A percentile compares a stretch with the other conserved stretches of the same genome.
Evolutionary conservation across 2,113 vertebrate species (phyloP).

Genomic region (Cryptomyrus ogoouensis): DNA sequence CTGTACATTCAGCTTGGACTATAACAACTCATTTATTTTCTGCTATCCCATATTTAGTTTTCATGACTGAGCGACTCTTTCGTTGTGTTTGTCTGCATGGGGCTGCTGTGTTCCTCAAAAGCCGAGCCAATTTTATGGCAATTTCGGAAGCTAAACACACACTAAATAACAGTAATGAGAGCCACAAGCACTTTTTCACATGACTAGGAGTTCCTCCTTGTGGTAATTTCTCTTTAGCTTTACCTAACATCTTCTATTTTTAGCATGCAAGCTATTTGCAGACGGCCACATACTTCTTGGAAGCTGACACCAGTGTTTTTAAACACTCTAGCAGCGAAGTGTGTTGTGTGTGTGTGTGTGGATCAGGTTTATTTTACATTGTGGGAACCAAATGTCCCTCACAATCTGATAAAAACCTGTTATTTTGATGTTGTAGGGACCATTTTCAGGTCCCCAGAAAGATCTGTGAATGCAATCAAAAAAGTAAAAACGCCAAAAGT

Average conservation of each 20-base stretch:
- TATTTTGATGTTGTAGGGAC: no score
- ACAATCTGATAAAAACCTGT: no score
- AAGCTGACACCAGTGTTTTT: constrained; percentile 47
- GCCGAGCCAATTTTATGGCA: constrained; percentile 55
- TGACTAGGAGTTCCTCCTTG: constrained; percentile 39
- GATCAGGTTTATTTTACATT: no score
- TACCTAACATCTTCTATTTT: constrained; percentile 54
- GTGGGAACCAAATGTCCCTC: no score
- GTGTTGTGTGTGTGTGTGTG: constrained; percentile 41
- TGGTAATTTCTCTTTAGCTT: constrained; percentile 53
- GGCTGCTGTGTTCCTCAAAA: constrained; percentile 41
- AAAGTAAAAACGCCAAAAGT: no score
- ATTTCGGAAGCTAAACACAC: constrained; percentile 57
- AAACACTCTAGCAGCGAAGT: constrained; percentile 40
- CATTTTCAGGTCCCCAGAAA: no score
- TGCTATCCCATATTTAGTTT: constrained; percentile 9
- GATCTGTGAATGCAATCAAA: no score
- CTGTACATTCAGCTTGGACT: not conserved
- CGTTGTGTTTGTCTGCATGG: not conserved
- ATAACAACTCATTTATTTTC: not conserved
- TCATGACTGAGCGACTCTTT: constrained; percentile 7
- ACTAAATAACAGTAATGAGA: constrained; percentile 57
- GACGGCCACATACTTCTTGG: constrained; percentile 42
- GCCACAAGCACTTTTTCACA: constrained; percentile 50
- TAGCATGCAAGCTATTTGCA: constrained; percentile 48